Evolutionary conservation across 2,113 vertebrate genomes (phyloP), one percentile per base, ranked within the genome.

Genomic region (Spermophilus dauricus): DNA sequence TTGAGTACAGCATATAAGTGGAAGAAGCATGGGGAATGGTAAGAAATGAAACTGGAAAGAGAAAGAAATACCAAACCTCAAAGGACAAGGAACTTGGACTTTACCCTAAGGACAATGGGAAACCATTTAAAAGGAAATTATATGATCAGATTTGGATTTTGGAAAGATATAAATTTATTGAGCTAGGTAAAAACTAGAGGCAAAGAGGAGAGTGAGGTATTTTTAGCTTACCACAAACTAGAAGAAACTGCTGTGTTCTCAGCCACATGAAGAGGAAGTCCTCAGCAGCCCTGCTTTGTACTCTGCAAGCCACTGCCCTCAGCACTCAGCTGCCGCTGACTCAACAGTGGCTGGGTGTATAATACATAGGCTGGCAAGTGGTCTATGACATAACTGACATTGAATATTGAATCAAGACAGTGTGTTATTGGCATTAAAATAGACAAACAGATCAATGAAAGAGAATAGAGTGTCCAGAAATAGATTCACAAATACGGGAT

Each of bases 41-140:
- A 51, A 92, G 72, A 88, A 85, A 11, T 72, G 51, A 89, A 76
- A 85, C 37, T 77, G 88, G 34, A 94, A 97, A 17, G 24, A 53
- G 53, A 86, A 86, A 42, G 32, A 34, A n/a, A 87, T 48, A 56
- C 39, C 61, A 70, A 34, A 42, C 77, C 22, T 24, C 80, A 92
- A 89, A 78, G 34, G 13, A 67, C 51, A 92, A 76, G 45, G 67
- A 91, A 81, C 32, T 76, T 96, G 75, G 69, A 87, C 63, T 97
- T 97, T 75, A 83, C 78, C 53, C 61, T 89, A 77, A 95, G 69
- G 53, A 77, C 37, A 95, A n/a, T 81, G 48, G 65, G 34, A 91
- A 95, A 89, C 13, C 24, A 91, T 97, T 94, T 30, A 18, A 81
- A 89, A 82, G 53, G 32, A 95, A 92, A 97, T 75, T 69, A 13